A percentile compares a stretch with the other conserved stretches of the same genome.
Evolutionary conservation across 2,888 invertebrate species (phyloP).

Genomic region (Norana najaformis): DNA sequence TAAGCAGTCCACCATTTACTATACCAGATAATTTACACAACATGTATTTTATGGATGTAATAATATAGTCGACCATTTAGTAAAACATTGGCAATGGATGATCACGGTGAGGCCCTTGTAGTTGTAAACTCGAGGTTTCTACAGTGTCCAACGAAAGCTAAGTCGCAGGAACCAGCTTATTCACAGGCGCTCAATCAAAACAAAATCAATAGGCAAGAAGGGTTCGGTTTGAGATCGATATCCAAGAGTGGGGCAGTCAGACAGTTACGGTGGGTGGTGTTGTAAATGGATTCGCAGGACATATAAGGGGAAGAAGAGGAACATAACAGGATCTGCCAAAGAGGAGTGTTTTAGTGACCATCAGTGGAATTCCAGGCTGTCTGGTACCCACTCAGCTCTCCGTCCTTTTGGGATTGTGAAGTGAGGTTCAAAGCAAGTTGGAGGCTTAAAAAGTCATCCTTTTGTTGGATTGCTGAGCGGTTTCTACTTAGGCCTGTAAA

Average conservation of each 20-base stretch:
- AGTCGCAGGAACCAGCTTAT: too few relatives aligned
- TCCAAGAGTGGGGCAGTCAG: too few relatives aligned
- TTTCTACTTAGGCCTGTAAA: not conserved
- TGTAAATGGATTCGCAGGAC: too few relatives aligned
- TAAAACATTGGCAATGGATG: not conserved
- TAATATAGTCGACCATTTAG: not conserved
- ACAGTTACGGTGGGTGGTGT: too few relatives aligned
- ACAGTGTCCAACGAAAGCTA: too few relatives aligned
- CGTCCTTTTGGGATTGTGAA: not conserved
- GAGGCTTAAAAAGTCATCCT: not conserved
- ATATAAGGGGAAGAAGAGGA: too few relatives aligned
- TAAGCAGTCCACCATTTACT: not conserved
- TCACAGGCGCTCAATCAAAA: too few relatives aligned
- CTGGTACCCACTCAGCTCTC: not conserved
- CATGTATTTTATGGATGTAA: not conserved
- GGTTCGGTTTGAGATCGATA: too few relatives aligned
- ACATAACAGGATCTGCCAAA: too few relatives aligned
- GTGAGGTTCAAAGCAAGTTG: not conserved
- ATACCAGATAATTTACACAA: not conserved
- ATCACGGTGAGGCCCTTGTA: not conserved
- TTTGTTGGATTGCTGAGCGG: not conserved
- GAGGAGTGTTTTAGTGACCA: too few relatives aligned
- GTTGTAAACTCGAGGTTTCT: too few relatives aligned
- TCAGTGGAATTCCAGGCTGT: not conserved
- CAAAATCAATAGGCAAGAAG: too few relatives aligned